phyloP scores from a whole-genome alignment of 1,140 invertebrate species.

The Lordiphosa mommai region DNA sequence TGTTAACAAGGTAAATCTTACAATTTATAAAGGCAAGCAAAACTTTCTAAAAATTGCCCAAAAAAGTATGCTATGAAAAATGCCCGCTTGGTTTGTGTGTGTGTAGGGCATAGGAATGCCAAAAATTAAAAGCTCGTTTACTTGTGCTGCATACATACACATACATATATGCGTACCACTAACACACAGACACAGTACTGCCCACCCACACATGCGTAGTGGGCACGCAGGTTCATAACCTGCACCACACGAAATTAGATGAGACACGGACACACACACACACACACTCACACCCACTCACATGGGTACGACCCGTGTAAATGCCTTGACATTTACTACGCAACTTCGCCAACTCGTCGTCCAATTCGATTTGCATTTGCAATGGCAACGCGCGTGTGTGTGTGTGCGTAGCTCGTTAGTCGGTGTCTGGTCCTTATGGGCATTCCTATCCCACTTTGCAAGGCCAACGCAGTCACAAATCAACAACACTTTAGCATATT shows the following conservation, averaged over 20 bases:
- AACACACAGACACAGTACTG: slow-evolving; percentile 37
- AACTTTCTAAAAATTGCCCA: no score
- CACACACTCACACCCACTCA: slow-evolving; percentile 21
- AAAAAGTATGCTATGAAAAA: slow-evolving; percentile 31
- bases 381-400: slow-evolving; percentile 19
- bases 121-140: slow-evolving; percentile 73
- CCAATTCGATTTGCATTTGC: slow-evolving; percentile 69
- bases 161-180: slow-evolving; percentile 69
- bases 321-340: slow-evolving; percentile 76
- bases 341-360: slow-evolving; percentile 64
- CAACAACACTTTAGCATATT: slow-evolving; percentile 19
- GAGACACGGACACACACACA: slow-evolving; percentile 35
- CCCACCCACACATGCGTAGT: slow-evolving; percentile 60
- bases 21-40: no score
- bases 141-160: slow-evolving; percentile 31
- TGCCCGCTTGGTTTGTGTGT: neutral
- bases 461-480: slow-evolving; percentile 37
- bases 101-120: slow-evolving; percentile 66
- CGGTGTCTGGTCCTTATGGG: slow-evolving; percentile 9
- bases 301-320: slow-evolving; percentile 57
- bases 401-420: slow-evolving; percentile 10
- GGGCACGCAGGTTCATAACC: slow-evolving; percentile 77
- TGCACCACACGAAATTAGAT: slow-evolving; percentile 74
- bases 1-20: no score
- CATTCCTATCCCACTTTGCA: slow-evolving; percentile 12